phyloP scores from a whole-genome alignment of 2,888 invertebrate genomes.

The Tenthredo mesomela region DNA sequence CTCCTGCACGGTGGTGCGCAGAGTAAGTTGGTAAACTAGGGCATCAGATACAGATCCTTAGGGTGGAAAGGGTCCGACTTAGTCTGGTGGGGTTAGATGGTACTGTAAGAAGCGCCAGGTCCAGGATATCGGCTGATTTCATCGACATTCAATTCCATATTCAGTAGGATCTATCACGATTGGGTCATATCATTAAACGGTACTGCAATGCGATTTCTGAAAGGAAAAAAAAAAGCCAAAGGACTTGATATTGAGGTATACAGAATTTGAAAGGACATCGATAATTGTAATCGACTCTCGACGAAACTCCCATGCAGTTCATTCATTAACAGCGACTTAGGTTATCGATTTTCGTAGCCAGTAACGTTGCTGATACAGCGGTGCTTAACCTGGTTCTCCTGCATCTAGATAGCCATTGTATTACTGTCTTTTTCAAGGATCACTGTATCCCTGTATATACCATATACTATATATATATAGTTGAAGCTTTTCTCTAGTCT shows the following conservation, averaged over 20 bases:
- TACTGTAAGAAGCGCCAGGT: neutral
- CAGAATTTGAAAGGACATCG: neutral
- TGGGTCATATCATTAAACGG: constrained; percentile 40
- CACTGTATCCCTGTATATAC: neutral
- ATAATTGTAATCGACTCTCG: neutral
- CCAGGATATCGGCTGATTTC: constrained; percentile 14
- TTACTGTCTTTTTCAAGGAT: neutral
- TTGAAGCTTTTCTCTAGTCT: neutral
- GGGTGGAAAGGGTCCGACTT: neutral
- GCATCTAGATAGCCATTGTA: neutral
- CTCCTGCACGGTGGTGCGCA: neutral
- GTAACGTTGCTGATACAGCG: constrained; percentile 20
- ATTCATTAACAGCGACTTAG: neutral
- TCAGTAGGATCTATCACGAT: neutral
- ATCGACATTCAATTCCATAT: constrained; percentile 42
- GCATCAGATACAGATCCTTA: constrained; percentile 46
- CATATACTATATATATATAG: no score
- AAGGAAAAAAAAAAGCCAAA: neutral
- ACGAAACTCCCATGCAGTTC: neutral
- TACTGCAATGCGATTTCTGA: neutral
- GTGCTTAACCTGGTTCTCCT: constrained; percentile 21
- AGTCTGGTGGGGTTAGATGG: neutral
- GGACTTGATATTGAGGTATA: neutral
- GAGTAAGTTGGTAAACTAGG: constrained; percentile 48
- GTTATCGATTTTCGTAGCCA: constrained; percentile 24